These are phyloP conservation scores for Alviniconcha marisindica DNA, from an alignment of 1,140 invertebrate genomes.

Conservation along the genomic window DNA sequence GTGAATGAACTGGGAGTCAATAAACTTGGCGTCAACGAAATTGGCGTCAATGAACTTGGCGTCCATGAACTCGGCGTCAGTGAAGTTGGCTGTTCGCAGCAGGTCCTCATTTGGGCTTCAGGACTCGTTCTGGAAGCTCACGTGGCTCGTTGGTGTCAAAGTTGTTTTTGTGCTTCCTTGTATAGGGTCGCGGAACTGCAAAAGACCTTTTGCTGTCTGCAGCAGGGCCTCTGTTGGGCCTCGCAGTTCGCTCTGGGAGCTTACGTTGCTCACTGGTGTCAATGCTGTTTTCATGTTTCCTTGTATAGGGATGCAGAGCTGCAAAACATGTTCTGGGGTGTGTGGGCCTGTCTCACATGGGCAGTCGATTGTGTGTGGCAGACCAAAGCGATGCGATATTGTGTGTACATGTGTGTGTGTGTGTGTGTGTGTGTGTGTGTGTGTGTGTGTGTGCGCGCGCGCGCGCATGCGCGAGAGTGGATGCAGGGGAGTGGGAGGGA, in stretches of 20 bases:
- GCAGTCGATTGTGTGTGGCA: background rate
- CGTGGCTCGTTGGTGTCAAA: too few species aligned
- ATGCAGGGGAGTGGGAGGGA: background rate
- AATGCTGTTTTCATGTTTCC: constrained; percentile 50
- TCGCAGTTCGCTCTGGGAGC: too few species aligned
- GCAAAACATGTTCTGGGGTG: constrained; percentile 23
- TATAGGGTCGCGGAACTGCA: too few species aligned
- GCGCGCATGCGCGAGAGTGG: background rate
- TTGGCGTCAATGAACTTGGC: too few species aligned
- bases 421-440: background rate
- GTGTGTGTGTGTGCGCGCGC: background rate
- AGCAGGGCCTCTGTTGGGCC: too few species aligned
- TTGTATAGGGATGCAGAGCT: constrained; percentile 47
- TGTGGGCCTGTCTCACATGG: background rate
- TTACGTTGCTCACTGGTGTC: constrained; percentile 51
- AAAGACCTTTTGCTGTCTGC: too few species aligned
- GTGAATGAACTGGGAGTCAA: background rate
- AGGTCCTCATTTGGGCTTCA: constrained; percentile 48
- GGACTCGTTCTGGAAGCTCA: constrained; percentile 48
- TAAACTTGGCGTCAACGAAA: background rate
- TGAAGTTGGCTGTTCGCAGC: constrained; percentile 45
- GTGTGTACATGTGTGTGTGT: background rate
- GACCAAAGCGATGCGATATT: background rate
- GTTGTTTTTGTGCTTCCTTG: too few species aligned
- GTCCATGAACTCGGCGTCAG: background rate